phyloP scores from a whole-genome alignment of 1,140 invertebrate genomes.

The Mesaphorura yosii region DNA sequence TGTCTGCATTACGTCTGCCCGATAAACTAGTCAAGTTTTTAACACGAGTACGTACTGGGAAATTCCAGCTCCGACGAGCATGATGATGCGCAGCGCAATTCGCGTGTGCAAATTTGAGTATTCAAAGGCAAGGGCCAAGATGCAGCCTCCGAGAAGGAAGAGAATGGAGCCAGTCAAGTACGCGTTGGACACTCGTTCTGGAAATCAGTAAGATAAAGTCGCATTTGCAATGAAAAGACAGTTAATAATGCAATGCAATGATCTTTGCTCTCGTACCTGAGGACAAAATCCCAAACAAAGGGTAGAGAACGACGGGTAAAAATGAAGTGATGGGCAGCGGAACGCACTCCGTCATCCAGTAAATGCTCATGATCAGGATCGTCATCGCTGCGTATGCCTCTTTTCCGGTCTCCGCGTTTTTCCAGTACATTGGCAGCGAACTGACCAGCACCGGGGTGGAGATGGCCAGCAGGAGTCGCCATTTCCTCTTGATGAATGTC shows the following conservation, averaged over 20 bases:
- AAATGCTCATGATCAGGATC: slow-evolving; percentile 66
- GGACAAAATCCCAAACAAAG: slow-evolving; percentile 51
- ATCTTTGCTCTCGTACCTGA: slow-evolving; percentile 32
- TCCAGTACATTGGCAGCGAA: background rate
- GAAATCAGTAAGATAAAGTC: background rate
- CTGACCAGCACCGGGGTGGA: background rate
- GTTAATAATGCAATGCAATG: background rate
- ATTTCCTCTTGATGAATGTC: no score
- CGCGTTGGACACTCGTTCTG: slow-evolving; percentile 20
- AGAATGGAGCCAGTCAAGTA: slow-evolving; percentile 28
- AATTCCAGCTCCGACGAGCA: slow-evolving; percentile 49
- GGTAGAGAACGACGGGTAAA: slow-evolving; percentile 69
- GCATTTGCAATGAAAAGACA: background rate
- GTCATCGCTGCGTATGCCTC: slow-evolving; percentile 54
- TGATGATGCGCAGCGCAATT: slow-evolving; percentile 66
- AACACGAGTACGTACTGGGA: slow-evolving; percentile 26
- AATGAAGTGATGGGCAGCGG: slow-evolving; percentile 69
- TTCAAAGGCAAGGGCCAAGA: slow-evolving; percentile 76
- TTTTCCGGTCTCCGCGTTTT: slow-evolving; percentile 5
- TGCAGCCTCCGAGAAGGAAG: slow-evolving; percentile 58
- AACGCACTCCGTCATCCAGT: slow-evolving; percentile 70
- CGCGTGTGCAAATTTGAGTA: slow-evolving; percentile 71
- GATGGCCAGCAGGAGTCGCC: background rate
- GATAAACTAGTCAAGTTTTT: no score
- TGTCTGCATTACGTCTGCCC: background rate